Evolutionary conservation across 2,888 invertebrate species (phyloP).

Genomic region (Lithophane ornitopus): DNA sequence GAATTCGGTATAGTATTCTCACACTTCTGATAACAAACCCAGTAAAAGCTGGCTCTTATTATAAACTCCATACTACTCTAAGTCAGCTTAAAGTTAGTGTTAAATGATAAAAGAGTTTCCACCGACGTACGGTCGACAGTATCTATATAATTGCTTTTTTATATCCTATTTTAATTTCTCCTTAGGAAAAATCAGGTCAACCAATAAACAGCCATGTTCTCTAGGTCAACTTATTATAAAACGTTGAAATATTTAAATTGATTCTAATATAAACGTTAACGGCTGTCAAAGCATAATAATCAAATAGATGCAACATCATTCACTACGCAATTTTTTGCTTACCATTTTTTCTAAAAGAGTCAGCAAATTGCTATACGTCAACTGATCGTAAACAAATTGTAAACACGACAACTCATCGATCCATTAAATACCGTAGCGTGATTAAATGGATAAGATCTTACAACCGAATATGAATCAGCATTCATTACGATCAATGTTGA

Average conservation of each 20-base stretch:
- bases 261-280: too few species aligned
- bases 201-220: neutral
- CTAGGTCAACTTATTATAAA: neutral
- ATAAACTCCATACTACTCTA: too few species aligned
- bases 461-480: constrained; percentile 13
- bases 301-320: constrained; percentile 27
- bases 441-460: constrained; percentile 29
- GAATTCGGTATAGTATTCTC: neutral
- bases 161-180: neutral
- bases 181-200: neutral
- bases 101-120: neutral
- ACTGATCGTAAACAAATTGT: constrained; percentile 20
- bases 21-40: too few species aligned
- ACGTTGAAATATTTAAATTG: neutral
- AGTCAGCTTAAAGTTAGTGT: neutral
- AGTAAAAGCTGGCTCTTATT: neutral
- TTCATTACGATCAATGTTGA: constrained; percentile 17
- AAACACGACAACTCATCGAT: constrained; percentile 27
- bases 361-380: constrained; percentile 14
- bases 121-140: neutral
- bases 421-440: constrained; percentile 26
- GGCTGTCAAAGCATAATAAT: constrained; percentile 21
- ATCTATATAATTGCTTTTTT: neutral
- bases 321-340: constrained; percentile 14
- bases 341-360: neutral